Percentiles rank a stretch among this genome's conserved stretches.
Conservation (phyloP, 2,888 invertebrate species). For the Polydrusus tereticollis region DNA sequence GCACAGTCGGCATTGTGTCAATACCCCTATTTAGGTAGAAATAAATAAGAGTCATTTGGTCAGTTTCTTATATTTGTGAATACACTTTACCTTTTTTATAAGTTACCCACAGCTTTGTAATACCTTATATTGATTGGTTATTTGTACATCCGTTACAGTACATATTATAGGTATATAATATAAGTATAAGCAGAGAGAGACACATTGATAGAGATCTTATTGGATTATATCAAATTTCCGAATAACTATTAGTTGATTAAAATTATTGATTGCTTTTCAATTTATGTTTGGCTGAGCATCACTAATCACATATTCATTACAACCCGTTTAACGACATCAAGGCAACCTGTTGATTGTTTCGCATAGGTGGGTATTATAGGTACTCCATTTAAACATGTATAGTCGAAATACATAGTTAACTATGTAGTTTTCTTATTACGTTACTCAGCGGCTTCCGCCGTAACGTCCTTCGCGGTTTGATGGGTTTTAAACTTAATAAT, state of each 20-base stretch:
- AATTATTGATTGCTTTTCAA: not conserved
- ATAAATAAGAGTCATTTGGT: no score
- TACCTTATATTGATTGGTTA: no score
- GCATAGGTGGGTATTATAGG: no score
- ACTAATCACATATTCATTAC: not conserved
- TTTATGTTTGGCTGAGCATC: not conserved
- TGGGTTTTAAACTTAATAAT: not conserved
- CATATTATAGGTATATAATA: no score
- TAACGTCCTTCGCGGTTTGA: constrained; percentile 8
- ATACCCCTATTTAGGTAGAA: no score
- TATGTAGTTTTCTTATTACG: not conserved
- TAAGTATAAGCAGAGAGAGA: no score
- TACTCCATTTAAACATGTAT: not conserved
- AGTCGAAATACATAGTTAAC: not conserved
- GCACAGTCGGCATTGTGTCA: no score
- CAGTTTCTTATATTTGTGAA: no score
- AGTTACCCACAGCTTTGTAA: no score
- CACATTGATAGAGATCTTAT: not conserved
- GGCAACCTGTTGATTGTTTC: not conserved
- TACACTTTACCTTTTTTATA: no score
- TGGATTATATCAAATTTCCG: no score
- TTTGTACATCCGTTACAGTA: no score
- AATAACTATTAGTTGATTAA: not conserved
- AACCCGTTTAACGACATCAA: not conserved
- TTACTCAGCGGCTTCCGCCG: not conserved